These are phyloP conservation scores for Halichoeres trimaculatus DNA, from an alignment of 2,113 vertebrate species.

Conservation along the genomic window DNA sequence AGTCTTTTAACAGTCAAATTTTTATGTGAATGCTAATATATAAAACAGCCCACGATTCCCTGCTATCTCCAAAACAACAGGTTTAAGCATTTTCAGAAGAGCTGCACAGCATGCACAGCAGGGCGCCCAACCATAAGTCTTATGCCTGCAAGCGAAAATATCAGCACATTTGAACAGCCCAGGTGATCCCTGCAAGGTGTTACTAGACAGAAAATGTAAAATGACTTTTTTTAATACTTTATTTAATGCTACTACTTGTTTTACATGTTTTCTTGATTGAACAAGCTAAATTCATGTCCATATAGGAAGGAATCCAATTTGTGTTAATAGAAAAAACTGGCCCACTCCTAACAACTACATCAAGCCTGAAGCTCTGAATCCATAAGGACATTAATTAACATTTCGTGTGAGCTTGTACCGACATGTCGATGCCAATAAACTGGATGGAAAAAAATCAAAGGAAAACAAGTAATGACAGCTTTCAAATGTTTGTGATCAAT, in stretches of 20 bases:
- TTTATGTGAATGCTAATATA: slow-evolving; percentile 13
- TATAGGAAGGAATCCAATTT: not conserved
- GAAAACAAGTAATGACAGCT: not conserved
- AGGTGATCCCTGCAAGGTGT: not conserved
- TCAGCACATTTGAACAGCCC: slow-evolving; percentile 20
- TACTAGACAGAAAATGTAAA: too few relatives aligned
- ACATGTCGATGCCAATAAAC: not conserved
- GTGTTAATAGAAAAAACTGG: slow-evolving; percentile 1
- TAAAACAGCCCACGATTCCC: not conserved
- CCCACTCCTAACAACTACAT: slow-evolving; percentile 13
- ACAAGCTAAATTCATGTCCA: not conserved
- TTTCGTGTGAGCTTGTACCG: not conserved
- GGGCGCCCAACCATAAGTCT: not conserved
- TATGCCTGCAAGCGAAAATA: slow-evolving; percentile 7
- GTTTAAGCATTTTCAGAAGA: slow-evolving; percentile 24
- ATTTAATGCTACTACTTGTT: not conserved
- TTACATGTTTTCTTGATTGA: not conserved
- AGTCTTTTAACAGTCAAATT: not conserved
- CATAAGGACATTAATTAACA: slow-evolving; percentile 32
- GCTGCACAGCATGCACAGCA: slow-evolving; percentile 17
- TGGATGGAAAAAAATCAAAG: not conserved
- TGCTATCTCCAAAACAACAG: slow-evolving; percentile 37
- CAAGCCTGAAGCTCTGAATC: slow-evolving; percentile 13
- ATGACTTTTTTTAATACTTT: not conserved
- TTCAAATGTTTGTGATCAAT: not conserved